Conservation (phyloP, 2,888 invertebrate species). For the Torymus tubicola region DNA sequence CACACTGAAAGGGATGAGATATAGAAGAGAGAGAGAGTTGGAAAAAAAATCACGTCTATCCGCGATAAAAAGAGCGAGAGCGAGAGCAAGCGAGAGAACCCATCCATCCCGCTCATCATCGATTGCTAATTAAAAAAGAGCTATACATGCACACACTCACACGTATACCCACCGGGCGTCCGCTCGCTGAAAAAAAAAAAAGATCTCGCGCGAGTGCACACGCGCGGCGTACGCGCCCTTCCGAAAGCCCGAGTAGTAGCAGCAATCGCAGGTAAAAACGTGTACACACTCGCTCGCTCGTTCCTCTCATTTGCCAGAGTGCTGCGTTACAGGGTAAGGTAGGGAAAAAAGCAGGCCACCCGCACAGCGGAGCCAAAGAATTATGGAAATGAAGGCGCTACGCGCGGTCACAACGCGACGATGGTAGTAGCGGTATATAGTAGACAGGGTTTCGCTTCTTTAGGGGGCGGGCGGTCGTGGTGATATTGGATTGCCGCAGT, state of each 20-base stretch:
- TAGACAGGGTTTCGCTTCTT: too few species aligned
- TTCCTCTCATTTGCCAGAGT: conserved; percentile 36
- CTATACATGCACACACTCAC: too few species aligned
- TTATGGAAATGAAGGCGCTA: conserved; percentile 59
- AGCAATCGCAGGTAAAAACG: conserved; percentile 22
- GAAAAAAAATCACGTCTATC: too few species aligned
- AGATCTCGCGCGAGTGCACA: not conserved
- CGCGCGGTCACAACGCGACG: not conserved
- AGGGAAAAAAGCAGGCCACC: not conserved
- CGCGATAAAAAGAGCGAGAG: too few species aligned
- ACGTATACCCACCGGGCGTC: too few species aligned
- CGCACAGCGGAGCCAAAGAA: conserved; percentile 14
- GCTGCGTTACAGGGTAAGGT: not conserved
- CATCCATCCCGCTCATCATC: too few species aligned
- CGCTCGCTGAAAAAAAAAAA: not conserved
- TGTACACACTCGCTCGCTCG: not conserved
- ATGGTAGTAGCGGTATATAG: not conserved
- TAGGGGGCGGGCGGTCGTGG: too few species aligned
- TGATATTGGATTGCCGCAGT: too few species aligned
- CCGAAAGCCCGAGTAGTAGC: too few species aligned
- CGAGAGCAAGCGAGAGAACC: too few species aligned
- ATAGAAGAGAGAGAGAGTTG: too few species aligned
- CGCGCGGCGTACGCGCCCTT: not conserved
- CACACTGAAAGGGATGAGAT: too few species aligned
- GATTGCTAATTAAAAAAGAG: conserved; percentile 27